These are phyloP conservation scores for Caenorhabditis sp. DNA, from an alignment of 2,888 invertebrate species.

Conservation along the genomic window DNA sequence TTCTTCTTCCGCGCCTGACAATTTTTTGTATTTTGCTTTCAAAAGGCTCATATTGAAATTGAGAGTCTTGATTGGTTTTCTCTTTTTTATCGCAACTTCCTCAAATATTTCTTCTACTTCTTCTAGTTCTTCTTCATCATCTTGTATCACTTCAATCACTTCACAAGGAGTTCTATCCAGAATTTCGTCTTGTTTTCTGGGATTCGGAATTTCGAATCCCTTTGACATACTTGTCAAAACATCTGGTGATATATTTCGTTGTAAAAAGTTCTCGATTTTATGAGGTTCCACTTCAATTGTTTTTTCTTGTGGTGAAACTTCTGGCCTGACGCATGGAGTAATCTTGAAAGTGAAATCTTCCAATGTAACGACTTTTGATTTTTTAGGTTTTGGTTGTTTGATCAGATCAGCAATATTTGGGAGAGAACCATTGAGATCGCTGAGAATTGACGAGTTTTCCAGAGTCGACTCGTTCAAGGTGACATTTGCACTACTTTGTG, in stretches of 20 bases:
- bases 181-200: background rate
- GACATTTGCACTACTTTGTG: constrained; percentile 4
- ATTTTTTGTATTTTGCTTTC: background rate
- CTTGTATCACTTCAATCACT: no score
- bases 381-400: constrained; percentile 16
- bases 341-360: constrained; percentile 36
- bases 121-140: background rate
- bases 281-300: background rate
- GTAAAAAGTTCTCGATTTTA: background rate
- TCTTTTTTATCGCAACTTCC: background rate
- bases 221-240: background rate
- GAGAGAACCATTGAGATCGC: constrained; percentile 10
- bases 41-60: background rate
- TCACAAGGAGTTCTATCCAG: background rate
- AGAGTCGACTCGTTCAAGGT: constrained; percentile 8
- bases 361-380: constrained; percentile 3
- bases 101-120: background rate
- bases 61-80: background rate
- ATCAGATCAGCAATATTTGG: constrained; percentile 26
- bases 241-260: background rate
- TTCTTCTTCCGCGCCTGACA: background rate
- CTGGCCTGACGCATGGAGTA: constrained; percentile 9
- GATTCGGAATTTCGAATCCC: background rate
- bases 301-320: constrained; percentile 5
- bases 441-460: background rate